Evolutionary conservation across 2,797 vertebrate genomes (phyloP).

Genomic region (Malacoraja senta): DNA sequence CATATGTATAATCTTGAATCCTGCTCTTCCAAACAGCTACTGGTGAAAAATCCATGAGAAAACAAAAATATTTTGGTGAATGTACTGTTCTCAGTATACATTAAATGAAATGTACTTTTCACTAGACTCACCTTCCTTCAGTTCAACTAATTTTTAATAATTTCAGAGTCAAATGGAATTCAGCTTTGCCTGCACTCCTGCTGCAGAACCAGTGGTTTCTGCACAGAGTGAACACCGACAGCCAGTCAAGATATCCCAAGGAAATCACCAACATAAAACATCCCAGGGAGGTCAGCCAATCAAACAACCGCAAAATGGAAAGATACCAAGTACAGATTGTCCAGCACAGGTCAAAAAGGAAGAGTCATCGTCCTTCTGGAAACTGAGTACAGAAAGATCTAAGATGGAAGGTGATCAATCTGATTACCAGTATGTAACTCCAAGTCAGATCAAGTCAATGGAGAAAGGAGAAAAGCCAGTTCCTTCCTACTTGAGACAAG

Average conservation of each 20-base stretch:
- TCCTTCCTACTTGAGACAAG: slow-evolving; percentile 73
- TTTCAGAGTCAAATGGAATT: slow-evolving; percentile 90
- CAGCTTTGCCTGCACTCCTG: slow-evolving; percentile 63
- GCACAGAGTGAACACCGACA: slow-evolving; percentile 63
- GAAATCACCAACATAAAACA: slow-evolving; percentile 52
- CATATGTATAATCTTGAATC: neutral
- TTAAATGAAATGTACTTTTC: neutral
- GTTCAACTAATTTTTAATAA: neutral
- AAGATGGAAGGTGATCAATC: slow-evolving; percentile 77
- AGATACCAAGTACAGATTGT: slow-evolving; percentile 66
- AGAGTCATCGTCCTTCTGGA: slow-evolving; percentile 91
- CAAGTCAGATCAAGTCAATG: slow-evolving; percentile 94
- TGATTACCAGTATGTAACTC: slow-evolving; percentile 84
- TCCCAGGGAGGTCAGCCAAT: slow-evolving; percentile 51
- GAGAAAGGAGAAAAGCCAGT: slow-evolving; percentile 90
- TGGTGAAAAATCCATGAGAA: neutral
- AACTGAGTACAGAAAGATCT: slow-evolving; percentile 85
- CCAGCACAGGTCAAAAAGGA: slow-evolving; percentile 60
- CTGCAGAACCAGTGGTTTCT: slow-evolving; percentile 59
- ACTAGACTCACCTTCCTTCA: neutral
- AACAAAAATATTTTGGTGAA: neutral
- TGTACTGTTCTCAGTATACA: neutral
- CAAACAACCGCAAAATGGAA: slow-evolving; percentile 61
- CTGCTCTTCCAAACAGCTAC: neutral
- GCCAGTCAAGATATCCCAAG: slow-evolving; percentile 48